These are phyloP conservation scores for Mus minutoides DNA, from an alignment of 2,797 vertebrate genomes.

Conservation along the genomic window DNA sequence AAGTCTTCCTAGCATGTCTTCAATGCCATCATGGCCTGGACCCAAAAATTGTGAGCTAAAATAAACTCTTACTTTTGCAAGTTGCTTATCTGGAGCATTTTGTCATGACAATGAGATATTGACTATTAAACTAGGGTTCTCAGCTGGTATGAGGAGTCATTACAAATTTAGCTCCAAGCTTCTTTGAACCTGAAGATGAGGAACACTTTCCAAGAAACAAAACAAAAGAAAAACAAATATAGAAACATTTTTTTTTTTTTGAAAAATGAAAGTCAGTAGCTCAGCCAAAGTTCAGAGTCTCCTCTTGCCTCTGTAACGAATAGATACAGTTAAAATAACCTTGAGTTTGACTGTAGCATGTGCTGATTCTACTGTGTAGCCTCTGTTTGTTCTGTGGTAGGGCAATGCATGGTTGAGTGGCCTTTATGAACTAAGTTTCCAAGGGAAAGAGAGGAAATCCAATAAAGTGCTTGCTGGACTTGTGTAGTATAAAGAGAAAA, in stretches of 20 bases:
- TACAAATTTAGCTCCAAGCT: background rate
- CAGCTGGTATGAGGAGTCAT: background rate
- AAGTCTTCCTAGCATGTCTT: background rate
- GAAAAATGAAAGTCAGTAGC: background rate
- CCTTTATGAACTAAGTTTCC: background rate
- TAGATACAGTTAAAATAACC: background rate
- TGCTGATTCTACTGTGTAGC: background rate
- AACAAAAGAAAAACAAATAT: no score
- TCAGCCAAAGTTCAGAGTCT: background rate
- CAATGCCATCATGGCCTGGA: background rate
- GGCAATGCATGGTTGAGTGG: background rate
- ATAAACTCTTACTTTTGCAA: background rate
- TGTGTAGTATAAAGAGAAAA: background rate
- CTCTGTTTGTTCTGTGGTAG: background rate
- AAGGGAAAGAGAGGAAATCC: background rate
- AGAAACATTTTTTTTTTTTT: background rate
- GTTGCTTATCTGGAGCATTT: background rate
- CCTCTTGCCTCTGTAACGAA: background rate
- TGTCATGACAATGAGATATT: background rate
- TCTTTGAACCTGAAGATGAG: background rate
- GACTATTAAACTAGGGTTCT: background rate
- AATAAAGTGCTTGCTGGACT: background rate
- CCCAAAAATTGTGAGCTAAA: background rate
- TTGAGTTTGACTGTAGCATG: fast-evolving
- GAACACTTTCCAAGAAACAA: background rate